A percentile compares a stretch with the other conserved stretches of the same genome.
These are phyloP conservation scores for Xenus cinereus DNA, from an alignment of 2,113 vertebrate genomes.

Conservation along the genomic window DNA sequence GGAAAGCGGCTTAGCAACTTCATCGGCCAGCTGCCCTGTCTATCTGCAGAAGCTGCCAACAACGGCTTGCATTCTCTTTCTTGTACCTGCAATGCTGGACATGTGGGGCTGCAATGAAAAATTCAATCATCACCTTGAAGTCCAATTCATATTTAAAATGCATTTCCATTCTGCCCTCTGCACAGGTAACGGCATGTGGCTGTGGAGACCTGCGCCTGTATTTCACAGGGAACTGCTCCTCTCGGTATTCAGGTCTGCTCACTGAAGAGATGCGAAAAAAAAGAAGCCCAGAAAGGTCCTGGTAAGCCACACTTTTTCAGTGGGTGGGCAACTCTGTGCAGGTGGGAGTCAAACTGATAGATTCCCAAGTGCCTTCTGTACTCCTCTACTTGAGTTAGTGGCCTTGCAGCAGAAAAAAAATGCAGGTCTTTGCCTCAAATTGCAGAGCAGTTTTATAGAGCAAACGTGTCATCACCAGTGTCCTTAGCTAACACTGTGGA, in stretches of 20 bases:
- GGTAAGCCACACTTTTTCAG: background rate
- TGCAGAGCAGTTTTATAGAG: background rate
- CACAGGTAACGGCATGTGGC: background rate
- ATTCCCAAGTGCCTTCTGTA: background rate
- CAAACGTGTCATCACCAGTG: background rate
- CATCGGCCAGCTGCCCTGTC: background rate
- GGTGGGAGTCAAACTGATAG: background rate
- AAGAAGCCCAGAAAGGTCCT: background rate
- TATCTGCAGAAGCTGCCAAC: background rate
- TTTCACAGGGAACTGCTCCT: background rate
- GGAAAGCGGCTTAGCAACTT: too few relatives aligned
- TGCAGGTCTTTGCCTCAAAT: background rate
- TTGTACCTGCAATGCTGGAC: background rate
- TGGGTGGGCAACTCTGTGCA: background rate
- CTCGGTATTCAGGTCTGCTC: background rate
- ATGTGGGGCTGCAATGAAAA: background rate
- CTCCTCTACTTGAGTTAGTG: background rate
- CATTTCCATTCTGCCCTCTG: background rate
- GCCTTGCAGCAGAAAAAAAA: background rate
- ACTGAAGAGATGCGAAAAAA: background rate
- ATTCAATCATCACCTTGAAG: background rate
- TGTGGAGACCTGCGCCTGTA: background rate
- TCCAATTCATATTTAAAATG: background rate
- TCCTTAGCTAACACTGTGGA: background rate
- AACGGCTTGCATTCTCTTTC: background rate